Evolutionary conservation across 2,113 vertebrate genomes (phyloP), one percentile per base, ranked within the genome.

Genomic region (Oncorhynchus mykiss): DNA sequence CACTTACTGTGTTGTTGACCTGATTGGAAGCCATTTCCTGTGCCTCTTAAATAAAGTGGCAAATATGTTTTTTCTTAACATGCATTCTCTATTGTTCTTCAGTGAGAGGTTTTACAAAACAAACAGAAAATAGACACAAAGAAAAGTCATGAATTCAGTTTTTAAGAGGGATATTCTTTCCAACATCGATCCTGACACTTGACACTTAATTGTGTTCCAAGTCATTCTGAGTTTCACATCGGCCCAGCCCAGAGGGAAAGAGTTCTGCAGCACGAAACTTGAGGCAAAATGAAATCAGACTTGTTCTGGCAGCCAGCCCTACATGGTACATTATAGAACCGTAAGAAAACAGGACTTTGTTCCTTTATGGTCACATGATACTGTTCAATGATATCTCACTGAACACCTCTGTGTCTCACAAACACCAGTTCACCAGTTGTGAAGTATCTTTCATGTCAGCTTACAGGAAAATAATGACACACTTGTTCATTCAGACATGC

Each of bases 391-490:
- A 88, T 84, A 87, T 83, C 81, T 84, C 80, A 80, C 78, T 72
- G 73, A 86, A 75, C 76, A 81, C 84, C 81, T 71, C 48, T 59
- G 72, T 59, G 78, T 79, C 88, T 88, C 85, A 80, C 85, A 87
- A 86, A 85, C 83, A 78, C 72, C 79, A 65, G 88, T 45, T 45
- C 39, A 45, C 39, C 12, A 45, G 39, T 85, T 85, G 87, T 86
- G 85, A 88, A 89, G 87, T 88, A 86, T 88, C 84, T 87, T 89
- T 89, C 79, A 86, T 88, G 87, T 91, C 83, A 87, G 83, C 77
- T 88, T 84, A 84, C 84, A 78, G 89, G 85, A 89, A 88, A 57
- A 57, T 57, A 57, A 57, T 57, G 54, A 57, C 54, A 57, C 59
- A n/a, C 29, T 13, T 25, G 27, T 27, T 6, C 27, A 67, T n/a